Evolutionary conservation across 2,888 invertebrate species (phyloP).

Genomic region (Lissocephala sabroskyi): DNA sequence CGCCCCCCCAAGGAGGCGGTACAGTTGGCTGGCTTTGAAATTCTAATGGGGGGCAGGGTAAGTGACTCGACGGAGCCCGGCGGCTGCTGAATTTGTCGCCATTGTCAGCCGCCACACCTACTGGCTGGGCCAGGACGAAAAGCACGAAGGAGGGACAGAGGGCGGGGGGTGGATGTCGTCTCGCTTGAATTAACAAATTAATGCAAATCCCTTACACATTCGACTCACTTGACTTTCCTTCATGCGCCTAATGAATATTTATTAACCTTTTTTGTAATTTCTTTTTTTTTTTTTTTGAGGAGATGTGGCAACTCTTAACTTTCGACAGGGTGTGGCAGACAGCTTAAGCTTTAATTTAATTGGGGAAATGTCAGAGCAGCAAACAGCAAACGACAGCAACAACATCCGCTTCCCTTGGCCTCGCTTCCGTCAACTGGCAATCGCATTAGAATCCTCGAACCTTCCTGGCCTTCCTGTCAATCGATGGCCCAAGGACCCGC

Average conservation of each 20-base stretch:
- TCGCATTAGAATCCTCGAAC: conserved; percentile 56
- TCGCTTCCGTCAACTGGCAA: conserved; percentile 55
- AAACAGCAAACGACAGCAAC: conserved; percentile 20
- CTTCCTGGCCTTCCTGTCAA: conserved; percentile 22
- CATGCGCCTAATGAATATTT: conserved; percentile 55
- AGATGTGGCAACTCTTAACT: no score
- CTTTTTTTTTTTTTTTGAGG: no score
- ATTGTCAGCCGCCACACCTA: no score
- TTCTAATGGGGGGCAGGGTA: conserved; percentile 57
- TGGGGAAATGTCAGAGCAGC: conserved; percentile 24
- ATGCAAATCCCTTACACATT: conserved; percentile 48
- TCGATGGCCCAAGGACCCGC: conserved; percentile 24
- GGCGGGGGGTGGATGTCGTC: no score
- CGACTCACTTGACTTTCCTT: conserved; percentile 14
- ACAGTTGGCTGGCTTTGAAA: conserved; percentile 33
- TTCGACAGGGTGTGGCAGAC: not conserved
- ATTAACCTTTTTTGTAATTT: conserved; percentile 27
- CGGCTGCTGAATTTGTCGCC: no score
- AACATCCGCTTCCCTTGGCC: conserved; percentile 49
- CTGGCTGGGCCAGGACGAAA: no score
- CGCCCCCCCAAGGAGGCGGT: no score
- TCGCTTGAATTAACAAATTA: conserved; percentile 66
- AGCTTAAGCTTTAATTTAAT: conserved; percentile 43
- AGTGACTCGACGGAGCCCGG: conserved; percentile 22
- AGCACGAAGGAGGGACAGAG: no score